Evolutionary conservation across 2,888 invertebrate species (phyloP), one percentile per base, ranked within the genome.

Genomic region (Euzophera pinguis): DNA sequence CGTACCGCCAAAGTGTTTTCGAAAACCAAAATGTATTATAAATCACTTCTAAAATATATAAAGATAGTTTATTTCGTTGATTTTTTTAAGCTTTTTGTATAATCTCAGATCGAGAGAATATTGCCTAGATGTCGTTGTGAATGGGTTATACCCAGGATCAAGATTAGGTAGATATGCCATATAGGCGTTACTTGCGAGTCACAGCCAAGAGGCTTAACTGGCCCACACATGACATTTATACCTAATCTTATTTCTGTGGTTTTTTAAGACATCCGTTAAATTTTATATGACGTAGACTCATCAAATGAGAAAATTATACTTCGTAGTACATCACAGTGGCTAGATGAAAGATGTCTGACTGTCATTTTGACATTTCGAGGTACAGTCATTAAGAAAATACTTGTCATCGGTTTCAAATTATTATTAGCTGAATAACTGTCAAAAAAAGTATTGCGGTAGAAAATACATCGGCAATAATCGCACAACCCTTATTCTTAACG

Each of bases 71-170:
- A 69, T 77, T 75, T 74, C 56, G 65, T 78, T 81, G 64, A 64
- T 78, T 71, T 67, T n/a, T 57, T 45, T 60, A 64, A 66, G 71
- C 77, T 78, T 79, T 22, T 75, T 72, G 69, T 75, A 69, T 64
- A 22, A 59, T 70, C 73, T 73, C 74, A 64, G 62, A 68, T 76
- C 63, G 81, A 81, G 80, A 79, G 78, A 81, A 79, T 72, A 78
- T 77, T 69, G 67, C 63, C 56, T 81, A 81, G 75, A 57, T 64
- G 66, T 70, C 62, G 71, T 73, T 73, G 72, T 67, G 75, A 78
- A 69, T 63, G 63, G 67, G 69, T 63, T n/a, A n/a, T n/a, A n/a
- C n/a, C n/a, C n/a, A n/a, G n/a, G n/a, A n/a, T n/a, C n/a, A n/a
- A n/a, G n/a, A n/a, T n/a, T n/a, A n/a, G n/a, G n/a, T n/a, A n/a